Base-by-base conservation (phyloP, 2,888 invertebrate genomes). In the Epirrhoe alternata region DNA sequence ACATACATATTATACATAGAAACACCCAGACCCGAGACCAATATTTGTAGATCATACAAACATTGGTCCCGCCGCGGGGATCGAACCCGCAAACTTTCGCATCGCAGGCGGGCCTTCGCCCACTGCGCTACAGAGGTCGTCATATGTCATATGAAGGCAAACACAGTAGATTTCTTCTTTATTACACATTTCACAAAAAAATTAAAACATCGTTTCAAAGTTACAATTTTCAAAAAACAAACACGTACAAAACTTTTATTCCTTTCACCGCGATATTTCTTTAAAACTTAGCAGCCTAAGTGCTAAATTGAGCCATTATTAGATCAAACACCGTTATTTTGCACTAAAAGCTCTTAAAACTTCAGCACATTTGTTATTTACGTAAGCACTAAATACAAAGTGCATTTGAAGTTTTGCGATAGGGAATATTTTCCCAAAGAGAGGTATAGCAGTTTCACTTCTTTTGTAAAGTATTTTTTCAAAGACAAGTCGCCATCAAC, bases 341-440 rank as follows among this genome's bases (percentile, higher is more conserved):
- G 12, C 47, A 12, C 52, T 42, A 65, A 68, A 68, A 62, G 54
- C 64, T 55, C 50, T 61, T 50, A 63, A 54, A 66, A 61, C 57
- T 65, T 56, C n/a, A 45, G 14, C 60, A 57, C 35, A 59, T 62
- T 61, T 35, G 33, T 57, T 63, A 60, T 56, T 53, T 14, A 65
- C 51, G 52, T 53, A 8, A 60, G 52, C 49, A 42, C 61, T 59
- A 61, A 60, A 62, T 42, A 35, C 52, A 62, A 59, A 55, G 51
- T 38, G 51, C 61, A 54, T 12, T 52, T 30, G 30, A 56, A 57
- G 47, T 45, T 6, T 35, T n/a, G 5, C 35, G 35, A 35, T 35
- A 35, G 38, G 38, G 38, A 10, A 38, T 42, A 42, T 42, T 42
- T 12, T 42, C 12, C 4, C 12, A 42, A 12, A 1, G 8, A 42